Conservation (phyloP, 2,797 vertebrate genomes). For the Eidolon dupreanum region DNA sequence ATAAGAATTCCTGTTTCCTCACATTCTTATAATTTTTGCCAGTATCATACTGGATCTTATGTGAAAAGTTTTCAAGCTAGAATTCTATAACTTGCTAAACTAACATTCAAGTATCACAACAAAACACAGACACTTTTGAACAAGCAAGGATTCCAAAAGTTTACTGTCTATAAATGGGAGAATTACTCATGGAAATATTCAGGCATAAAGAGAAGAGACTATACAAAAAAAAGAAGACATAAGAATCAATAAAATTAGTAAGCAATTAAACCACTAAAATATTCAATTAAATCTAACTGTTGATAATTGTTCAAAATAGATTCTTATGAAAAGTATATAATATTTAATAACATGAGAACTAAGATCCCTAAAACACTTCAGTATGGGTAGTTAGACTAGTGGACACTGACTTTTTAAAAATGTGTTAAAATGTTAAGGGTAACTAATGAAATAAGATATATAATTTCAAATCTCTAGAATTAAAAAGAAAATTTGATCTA, state of each 20-base stretch:
- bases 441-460: background rate
- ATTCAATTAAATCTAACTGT: background rate
- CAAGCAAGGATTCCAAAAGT: background rate
- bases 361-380: background rate
- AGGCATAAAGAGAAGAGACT: background rate
- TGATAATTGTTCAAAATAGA: constrained; percentile 14
- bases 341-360: background rate
- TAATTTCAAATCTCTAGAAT: background rate
- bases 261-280: constrained; percentile 12
- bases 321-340: background rate
- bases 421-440: background rate
- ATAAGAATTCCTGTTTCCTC: background rate
- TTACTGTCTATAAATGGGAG: background rate
- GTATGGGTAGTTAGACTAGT: background rate
- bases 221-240: background rate
- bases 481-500: background rate
- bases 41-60: background rate
- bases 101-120: background rate
- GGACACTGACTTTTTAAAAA: background rate
- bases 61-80: background rate
- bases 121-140: background rate
- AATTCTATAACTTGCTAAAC: background rate
- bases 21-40: background rate
- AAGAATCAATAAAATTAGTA: background rate
- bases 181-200: background rate